phyloP scores from a whole-genome alignment of 2,113 vertebrate species.

The Crotalus viridis region DNA sequence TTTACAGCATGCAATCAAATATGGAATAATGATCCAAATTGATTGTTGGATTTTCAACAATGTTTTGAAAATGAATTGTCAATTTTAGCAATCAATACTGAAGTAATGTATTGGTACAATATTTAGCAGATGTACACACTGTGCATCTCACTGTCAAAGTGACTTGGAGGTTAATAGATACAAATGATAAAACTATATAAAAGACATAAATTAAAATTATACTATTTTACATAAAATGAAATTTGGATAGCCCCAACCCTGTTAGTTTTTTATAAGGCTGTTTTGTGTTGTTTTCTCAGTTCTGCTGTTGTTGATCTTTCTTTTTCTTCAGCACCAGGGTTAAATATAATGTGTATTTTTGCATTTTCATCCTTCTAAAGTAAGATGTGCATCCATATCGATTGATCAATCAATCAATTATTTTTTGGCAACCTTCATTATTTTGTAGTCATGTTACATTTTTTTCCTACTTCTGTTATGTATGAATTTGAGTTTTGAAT shows the following conservation, averaged over 20 bases:
- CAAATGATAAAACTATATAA: neutral
- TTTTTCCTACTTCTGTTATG: neutral
- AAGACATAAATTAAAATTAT: neutral
- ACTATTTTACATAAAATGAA: slow-evolving; percentile 43
- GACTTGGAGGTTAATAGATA: neutral
- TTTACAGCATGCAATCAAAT: neutral
- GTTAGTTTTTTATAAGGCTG: neutral
- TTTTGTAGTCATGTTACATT: neutral
- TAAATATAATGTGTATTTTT: neutral
- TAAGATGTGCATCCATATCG: neutral
- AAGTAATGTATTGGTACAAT: neutral
- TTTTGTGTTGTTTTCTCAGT: neutral
- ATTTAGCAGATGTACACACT: too few relatives aligned
- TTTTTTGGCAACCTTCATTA: neutral
- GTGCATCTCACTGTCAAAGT: neutral
- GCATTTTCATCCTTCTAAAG: neutral
- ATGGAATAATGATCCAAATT: neutral
- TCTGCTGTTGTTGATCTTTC: neutral
- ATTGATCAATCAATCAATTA: neutral
- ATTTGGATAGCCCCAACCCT: neutral
- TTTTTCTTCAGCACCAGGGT: neutral
- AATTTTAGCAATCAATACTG: neutral
- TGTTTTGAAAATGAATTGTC: neutral
- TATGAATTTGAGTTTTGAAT: neutral
- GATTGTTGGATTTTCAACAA: neutral